These are phyloP conservation scores for Geophilus truncorum DNA, from an alignment of 2,888 invertebrate species.

Conservation along the genomic window DNA sequence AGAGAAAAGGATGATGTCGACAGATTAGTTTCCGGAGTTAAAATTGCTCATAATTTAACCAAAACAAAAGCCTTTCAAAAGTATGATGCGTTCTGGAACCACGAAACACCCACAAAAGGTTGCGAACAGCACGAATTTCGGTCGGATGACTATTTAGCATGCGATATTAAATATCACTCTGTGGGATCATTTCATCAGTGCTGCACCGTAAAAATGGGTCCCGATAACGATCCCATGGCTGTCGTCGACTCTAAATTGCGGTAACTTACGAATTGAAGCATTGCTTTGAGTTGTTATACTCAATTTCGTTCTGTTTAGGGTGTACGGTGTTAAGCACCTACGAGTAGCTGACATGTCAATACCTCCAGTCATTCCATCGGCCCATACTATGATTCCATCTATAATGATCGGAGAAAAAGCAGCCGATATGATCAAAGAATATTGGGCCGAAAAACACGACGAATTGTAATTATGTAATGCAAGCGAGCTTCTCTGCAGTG, in stretches of 20 bases:
- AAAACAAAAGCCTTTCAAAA: not conserved
- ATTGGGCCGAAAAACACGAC: conserved; percentile 54
- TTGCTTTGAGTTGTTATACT: not conserved
- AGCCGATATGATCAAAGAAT: conserved; percentile 52
- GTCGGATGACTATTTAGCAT: not conserved
- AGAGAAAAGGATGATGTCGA: conserved; percentile 71
- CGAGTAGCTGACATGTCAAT: not conserved
- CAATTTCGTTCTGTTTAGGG: conserved; percentile 1
- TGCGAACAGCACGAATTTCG: not conserved
- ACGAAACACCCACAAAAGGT: not conserved
- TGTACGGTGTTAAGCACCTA: conserved; percentile 4
- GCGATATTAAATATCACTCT: not conserved
- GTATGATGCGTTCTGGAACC: not conserved
- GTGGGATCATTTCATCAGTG: not conserved
- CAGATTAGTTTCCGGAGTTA: conserved; percentile 61
- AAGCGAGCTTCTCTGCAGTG: too few species aligned
- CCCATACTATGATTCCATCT: conserved; percentile 12
- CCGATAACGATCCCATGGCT: not conserved
- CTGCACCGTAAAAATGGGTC: not conserved
- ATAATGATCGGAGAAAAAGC: conserved; percentile 45
- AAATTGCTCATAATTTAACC: not conserved
- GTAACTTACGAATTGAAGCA: too few species aligned
- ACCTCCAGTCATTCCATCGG: not conserved
- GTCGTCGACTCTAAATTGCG: not conserved
- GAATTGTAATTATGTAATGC: not conserved